These are phyloP conservation scores for Ornithoptera alexandrae DNA, from an alignment of 2,888 invertebrate genomes.

Conservation along the genomic window DNA sequence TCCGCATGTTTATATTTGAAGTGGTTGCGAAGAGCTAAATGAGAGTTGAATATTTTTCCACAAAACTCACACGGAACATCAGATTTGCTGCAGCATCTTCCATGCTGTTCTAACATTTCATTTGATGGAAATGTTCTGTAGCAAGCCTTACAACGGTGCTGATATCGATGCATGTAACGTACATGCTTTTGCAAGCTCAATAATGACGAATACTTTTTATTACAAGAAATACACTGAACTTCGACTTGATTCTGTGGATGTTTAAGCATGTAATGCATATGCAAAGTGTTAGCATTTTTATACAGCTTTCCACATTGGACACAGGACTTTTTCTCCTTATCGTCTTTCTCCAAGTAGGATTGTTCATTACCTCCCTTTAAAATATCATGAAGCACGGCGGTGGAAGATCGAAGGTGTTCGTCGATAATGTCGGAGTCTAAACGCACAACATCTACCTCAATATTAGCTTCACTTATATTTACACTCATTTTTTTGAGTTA, in stretches of 20 bases:
- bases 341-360: not conserved
- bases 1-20: constrained; percentile 57
- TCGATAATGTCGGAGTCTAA: constrained; percentile 47
- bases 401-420: constrained; percentile 51
- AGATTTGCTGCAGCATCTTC: constrained; percentile 43
- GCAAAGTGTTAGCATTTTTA: constrained; percentile 52
- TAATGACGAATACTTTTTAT: constrained; percentile 57
- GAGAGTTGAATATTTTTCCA: constrained; percentile 50
- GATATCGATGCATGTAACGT: constrained; percentile 56
- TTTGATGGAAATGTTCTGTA: constrained; percentile 50
- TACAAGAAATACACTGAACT: constrained; percentile 50
- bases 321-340: constrained; percentile 50
- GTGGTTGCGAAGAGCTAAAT: constrained; percentile 54
- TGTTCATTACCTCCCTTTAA: constrained; percentile 36
- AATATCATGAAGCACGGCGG: constrained; percentile 52
- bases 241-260: constrained; percentile 49
- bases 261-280: constrained; percentile 52
- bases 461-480: constrained; percentile 33
- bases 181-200: constrained; percentile 60
- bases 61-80: constrained; percentile 50
- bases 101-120: constrained; percentile 43
- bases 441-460: constrained; percentile 47
- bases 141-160: constrained; percentile 54
- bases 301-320: constrained; percentile 62
- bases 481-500: constrained; percentile 19